Percentiles rank a stretch among this genome's conserved stretches.
Evolutionary conservation across 1,140 invertebrate genomes (phyloP).

Genomic region (Drosophila sucinea): DNA sequence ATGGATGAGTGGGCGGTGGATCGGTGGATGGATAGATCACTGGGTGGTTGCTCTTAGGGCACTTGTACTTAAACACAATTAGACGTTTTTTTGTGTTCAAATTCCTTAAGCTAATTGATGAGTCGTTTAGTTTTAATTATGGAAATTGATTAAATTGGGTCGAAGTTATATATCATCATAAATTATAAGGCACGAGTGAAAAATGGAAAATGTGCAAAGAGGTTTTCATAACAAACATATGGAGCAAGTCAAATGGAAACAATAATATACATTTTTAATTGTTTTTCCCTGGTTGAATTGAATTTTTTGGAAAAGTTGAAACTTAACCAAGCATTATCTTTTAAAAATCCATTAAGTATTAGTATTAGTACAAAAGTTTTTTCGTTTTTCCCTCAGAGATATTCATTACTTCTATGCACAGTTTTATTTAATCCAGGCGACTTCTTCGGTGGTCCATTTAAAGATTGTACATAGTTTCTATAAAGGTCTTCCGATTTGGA

Average conservation of each 20-base stretch:
- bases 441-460: too few relatives aligned
- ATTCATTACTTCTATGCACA: too few relatives aligned
- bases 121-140: constrained; percentile 12
- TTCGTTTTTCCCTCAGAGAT: too few relatives aligned
- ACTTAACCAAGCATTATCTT: too few relatives aligned
- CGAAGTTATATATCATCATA: constrained; percentile 15
- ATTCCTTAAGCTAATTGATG: constrained; percentile 14
- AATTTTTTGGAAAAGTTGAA: too few relatives aligned
- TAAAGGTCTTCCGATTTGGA: too few relatives aligned
- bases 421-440: too few relatives aligned
- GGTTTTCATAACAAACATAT: constrained; percentile 4
- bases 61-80: background rate
- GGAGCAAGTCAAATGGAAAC: background rate
- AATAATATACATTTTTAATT: too few relatives aligned
- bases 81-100: background rate
- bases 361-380: too few relatives aligned
- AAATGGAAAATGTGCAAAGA: background rate
- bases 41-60: background rate
- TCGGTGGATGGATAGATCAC: background rate
- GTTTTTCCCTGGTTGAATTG: too few relatives aligned
- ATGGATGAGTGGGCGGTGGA: background rate
- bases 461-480: too few relatives aligned
- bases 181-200: constrained; percentile 2
- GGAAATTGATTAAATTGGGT: constrained; percentile 22
- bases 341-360: too few relatives aligned